Evolutionary conservation across 2,888 invertebrate genomes (phyloP).

Genomic region (Coleophora deauratella): DNA sequence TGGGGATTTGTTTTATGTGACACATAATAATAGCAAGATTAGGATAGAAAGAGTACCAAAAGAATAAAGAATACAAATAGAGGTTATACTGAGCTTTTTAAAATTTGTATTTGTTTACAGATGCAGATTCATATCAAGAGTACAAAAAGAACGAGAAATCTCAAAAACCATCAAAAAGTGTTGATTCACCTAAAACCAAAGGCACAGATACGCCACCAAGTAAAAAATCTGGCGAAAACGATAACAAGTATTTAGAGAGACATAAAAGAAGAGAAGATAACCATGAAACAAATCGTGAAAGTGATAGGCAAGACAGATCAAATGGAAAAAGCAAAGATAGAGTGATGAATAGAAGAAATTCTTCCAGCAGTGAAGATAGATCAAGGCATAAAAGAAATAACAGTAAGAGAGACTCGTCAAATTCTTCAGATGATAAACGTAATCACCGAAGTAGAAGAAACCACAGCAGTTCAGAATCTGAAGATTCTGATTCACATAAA

Average conservation of each 20-base stretch:
- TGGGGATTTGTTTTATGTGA: no score
- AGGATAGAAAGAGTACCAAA: no score
- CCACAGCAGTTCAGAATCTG: constrained; percentile 33
- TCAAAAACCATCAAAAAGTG: constrained; percentile 18
- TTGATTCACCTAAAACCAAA: constrained; percentile 21
- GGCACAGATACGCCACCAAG: constrained; percentile 24
- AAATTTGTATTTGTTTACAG: constrained; percentile 44
- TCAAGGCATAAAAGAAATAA: background rate
- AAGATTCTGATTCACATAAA: constrained; percentile 26
- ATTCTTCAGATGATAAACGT: constrained; percentile 17
- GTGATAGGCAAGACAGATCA: constrained; percentile 26
- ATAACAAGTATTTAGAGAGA: background rate
- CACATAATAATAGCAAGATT: no score
- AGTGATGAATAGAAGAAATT: constrained; percentile 23
- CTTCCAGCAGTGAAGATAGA: constrained; percentile 19
- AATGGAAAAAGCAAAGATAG: constrained; percentile 31
- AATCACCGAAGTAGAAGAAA: constrained; percentile 27
- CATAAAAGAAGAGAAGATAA: constrained; percentile 14
- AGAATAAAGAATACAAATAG: no score
- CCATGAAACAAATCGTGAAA: constrained; percentile 8
- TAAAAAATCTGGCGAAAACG: background rate
- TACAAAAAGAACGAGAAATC: constrained; percentile 71
- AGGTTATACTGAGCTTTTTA: no score
- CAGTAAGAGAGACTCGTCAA: constrained; percentile 13
- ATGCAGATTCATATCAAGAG: constrained; percentile 81